phyloP scores from a whole-genome alignment of 2,888 invertebrate species.

The Thereva nobilitata region DNA sequence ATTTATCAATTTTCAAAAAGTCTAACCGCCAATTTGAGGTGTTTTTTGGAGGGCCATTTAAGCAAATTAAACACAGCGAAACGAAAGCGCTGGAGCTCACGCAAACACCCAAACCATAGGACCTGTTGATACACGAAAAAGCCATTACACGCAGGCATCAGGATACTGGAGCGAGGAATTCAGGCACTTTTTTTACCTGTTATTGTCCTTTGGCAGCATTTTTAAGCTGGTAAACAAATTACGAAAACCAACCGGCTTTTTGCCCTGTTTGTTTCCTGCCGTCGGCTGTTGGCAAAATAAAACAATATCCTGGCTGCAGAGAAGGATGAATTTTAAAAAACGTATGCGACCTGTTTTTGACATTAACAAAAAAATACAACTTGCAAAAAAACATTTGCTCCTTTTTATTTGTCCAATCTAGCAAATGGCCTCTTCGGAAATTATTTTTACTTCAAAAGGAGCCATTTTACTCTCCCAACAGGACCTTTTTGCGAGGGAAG shows the following conservation, averaged over 20 bases:
- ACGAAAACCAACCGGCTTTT: neutral
- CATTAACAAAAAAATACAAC: too few species aligned
- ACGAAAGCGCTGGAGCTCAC: neutral
- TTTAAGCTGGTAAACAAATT: slow-evolving; percentile 27
- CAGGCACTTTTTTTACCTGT: neutral
- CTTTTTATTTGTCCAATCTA: too few species aligned
- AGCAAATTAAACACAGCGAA: slow-evolving; percentile 28
- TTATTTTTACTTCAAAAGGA: too few species aligned
- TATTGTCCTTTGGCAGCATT: neutral
- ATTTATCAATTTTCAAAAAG: slow-evolving; percentile 36
- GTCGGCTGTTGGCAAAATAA: too few species aligned
- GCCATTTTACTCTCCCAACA: too few species aligned
- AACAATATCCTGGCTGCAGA: too few species aligned
- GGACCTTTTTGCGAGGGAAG: too few species aligned
- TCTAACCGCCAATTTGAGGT: slow-evolving; percentile 35
- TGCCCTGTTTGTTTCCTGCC: too few species aligned
- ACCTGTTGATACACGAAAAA: neutral
- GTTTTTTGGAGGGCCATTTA: slow-evolving; percentile 27
- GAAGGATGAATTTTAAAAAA: too few species aligned
- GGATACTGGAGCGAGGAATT: neutral
- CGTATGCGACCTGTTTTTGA: too few species aligned
- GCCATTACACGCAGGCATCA: neutral
- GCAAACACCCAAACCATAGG: neutral
- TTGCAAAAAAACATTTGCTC: too few species aligned
- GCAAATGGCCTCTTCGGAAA: too few species aligned